A percentile compares a stretch with the other conserved stretches of the same genome.
These are phyloP conservation scores for Dipodomys merriami DNA, from an alignment of 2,113 vertebrate species.

Conservation along the genomic window DNA sequence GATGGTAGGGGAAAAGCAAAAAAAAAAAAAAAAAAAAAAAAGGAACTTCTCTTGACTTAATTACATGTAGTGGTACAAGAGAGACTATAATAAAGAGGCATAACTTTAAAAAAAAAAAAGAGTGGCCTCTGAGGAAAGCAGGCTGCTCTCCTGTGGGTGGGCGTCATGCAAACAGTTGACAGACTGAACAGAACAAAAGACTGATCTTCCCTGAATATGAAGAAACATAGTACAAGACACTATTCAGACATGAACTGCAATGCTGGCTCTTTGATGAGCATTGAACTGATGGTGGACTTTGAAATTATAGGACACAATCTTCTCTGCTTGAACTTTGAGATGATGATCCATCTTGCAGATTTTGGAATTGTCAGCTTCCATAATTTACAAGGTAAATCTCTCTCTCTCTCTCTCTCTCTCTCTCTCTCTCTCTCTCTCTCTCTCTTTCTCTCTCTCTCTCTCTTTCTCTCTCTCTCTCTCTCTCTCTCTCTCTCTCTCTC, in stretches of 20 bases:
- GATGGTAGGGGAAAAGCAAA: too few relatives aligned
- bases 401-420: too few relatives aligned
- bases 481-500: background rate
- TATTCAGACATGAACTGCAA: background rate
- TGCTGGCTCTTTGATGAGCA: background rate
- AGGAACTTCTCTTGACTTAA: too few relatives aligned
- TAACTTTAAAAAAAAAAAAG: background rate
- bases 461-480: too few relatives aligned
- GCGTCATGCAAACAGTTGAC: background rate
- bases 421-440: background rate
- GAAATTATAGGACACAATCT: background rate
- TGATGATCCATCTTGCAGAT: background rate
- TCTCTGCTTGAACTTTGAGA: background rate
- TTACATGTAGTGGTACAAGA: too few relatives aligned
- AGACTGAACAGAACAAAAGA: background rate
- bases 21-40: too few relatives aligned
- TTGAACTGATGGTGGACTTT: background rate
- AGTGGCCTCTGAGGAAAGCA: background rate
- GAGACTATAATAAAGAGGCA: too few relatives aligned
- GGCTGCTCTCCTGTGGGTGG: background rate
- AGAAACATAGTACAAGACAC: background rate
- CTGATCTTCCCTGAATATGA: background rate
- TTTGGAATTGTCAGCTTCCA: background rate
- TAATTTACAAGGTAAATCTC: background rate
- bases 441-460: background rate